Conservation (phyloP, 2,113 vertebrate genomes). For the Ia io region DNA sequence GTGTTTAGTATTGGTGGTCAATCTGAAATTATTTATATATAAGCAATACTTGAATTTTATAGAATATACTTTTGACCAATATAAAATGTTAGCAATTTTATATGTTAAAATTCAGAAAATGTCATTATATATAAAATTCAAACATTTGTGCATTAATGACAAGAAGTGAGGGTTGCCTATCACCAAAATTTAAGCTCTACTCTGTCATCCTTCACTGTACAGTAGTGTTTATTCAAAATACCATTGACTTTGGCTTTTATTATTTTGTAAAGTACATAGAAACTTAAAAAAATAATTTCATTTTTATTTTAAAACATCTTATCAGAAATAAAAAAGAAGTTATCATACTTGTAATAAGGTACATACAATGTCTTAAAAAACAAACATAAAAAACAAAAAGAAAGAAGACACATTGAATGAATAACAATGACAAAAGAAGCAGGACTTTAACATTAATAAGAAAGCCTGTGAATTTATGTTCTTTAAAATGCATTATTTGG, state of each 20-base stretch:
- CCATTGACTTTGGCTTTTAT: background rate
- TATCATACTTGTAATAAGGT: background rate
- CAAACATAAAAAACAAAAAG: background rate
- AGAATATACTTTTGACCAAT: background rate
- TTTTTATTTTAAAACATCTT: background rate
- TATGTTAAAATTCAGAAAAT: background rate
- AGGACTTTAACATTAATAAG: background rate
- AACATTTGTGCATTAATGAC: background rate
- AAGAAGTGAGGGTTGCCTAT: background rate
- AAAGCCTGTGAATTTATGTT: background rate
- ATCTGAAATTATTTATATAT: background rate
- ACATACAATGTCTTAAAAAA: background rate
- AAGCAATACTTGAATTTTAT: background rate
- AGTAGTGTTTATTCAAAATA: background rate
- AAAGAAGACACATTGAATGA: background rate
- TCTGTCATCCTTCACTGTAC: background rate
- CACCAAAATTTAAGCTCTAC: background rate
- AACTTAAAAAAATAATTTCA: background rate
- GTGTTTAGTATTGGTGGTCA: background rate
- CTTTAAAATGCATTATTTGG: background rate
- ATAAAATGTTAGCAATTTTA: background rate
- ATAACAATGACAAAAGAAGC: background rate
- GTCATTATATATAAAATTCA: background rate
- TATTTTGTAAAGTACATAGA: background rate
- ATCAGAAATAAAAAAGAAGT: background rate